Evolutionary conservation across 1,140 invertebrate species (phyloP), one percentile per base, ranked within the genome.

Genomic region (Myzus persicae): DNA sequence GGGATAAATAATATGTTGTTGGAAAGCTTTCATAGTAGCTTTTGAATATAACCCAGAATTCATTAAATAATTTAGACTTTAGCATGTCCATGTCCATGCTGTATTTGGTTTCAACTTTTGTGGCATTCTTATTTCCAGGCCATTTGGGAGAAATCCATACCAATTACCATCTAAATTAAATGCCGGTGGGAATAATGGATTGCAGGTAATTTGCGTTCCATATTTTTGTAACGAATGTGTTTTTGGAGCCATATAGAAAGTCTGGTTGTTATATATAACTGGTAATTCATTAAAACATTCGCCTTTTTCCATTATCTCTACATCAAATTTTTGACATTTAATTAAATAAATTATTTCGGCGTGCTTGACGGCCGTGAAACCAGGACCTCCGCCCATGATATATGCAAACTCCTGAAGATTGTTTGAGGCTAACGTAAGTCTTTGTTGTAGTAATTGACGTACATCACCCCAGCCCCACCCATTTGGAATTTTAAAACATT

Each of bases 271-370:
- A n/a, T 91, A 67, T 42, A 38, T 18, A 14, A 76, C 90, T 6
- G 54, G 38, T 1, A 91, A 8, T 76, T 91, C 90, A 14, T 91
- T 54, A 26, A 14, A 91, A 36, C 90, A 91, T 40, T 36, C 7
- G 5, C 5, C 24, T 46, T 76, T 44, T 67, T 59, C 5, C 31
- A 9, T 14, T 46, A 91, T 11, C 31, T 91, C 48, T 0, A 91
- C 90, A 18, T 26, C 14, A 3, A 76, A 36, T 38, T 14, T 20
- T 76, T 91, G 76, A 42, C 90, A 91, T 76, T 42, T 46, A 4
- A 91, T 91, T 38, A 91, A 42, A 31, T 91, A 91, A 18, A 59
- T 42, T 26, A 91, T 38, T 76, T 91, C 90, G 0, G 38, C 90
- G 4, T 26, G 22, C 7, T 59, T 67, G 14, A 76, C 76, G 0